Evolutionary conservation across 2,113 vertebrate species (phyloP).

Genomic region (Ciconia stormi): DNA sequence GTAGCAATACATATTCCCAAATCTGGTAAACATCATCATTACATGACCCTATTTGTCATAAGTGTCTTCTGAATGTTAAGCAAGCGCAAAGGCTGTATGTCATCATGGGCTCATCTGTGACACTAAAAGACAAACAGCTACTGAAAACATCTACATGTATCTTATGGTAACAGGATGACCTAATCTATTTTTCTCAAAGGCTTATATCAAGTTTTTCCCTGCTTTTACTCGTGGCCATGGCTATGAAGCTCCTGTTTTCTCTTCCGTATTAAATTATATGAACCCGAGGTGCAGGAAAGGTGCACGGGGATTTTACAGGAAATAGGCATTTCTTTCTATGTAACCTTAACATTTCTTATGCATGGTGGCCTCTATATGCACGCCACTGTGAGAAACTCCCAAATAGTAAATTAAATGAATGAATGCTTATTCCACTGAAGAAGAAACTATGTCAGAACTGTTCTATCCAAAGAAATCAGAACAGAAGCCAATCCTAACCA

Average conservation of each 20-base stretch:
- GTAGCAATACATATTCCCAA: conserved; percentile 18
- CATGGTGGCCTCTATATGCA: not conserved
- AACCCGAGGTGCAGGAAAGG: not conserved
- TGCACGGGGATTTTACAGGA: not conserved
- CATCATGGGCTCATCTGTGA: not conserved
- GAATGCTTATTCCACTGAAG: not conserved
- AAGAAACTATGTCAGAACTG: not conserved
- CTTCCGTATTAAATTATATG: not conserved
- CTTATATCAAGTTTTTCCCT: not conserved
- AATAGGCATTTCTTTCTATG: not conserved
- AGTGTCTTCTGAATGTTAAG: not conserved
- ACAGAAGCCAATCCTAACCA: not conserved
- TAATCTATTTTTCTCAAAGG: not conserved
- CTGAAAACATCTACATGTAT: not conserved
- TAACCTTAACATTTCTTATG: not conserved
- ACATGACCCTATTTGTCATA: not conserved
- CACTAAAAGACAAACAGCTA: conserved; percentile 5
- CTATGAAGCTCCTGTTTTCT: not conserved
- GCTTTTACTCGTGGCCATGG: not conserved
- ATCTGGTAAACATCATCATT: not conserved
- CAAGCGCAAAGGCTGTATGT: not conserved
- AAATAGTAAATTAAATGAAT: not conserved
- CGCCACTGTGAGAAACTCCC: not conserved
- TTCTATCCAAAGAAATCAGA: not conserved
- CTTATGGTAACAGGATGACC: not conserved